Evolutionary conservation across 2,797 vertebrate species (phyloP), one percentile per base, ranked within the genome.

Genomic region (Gadopsis bispinosus): DNA sequence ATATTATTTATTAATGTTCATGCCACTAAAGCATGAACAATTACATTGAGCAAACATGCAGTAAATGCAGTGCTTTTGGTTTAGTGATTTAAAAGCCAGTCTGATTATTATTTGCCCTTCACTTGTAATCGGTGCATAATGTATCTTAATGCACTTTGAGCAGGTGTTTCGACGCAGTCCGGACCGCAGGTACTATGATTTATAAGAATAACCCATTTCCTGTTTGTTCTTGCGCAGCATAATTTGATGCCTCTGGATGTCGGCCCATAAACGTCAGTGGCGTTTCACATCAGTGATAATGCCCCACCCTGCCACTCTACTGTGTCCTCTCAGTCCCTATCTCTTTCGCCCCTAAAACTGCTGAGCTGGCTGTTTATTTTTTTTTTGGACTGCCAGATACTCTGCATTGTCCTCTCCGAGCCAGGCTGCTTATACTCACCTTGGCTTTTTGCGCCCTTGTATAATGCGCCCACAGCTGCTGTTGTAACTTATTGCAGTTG

Each of bases 351-450:
- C 75, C 77, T 54, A 55, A 80, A 86, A 56, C 70, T 72, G 91
- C 89, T 90, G 88, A 89, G 55, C 45, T 17, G 51, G 73, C 45
- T 33, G 20, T 9, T 84, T 86, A 84, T 60, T 9, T 51, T 12
- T 86, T 85, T 60, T 11, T 51, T 12, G 64, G 74, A 70, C 80
- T 17, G 69, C 69, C 76, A 69, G 73, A 79, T 74, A 54, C 62
- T 60, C 78, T 63, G 87, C 78, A 83, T 88, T 88, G 83, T 92
- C 69, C 73, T 19, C 16, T 77, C 76, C 14, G 79, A 87, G 83
- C 86, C 73, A 58, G 64, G 69, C 65, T 50, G 80, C 70, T 70
- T 77, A 39, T 75, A 75, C 66, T 88, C 86, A 86, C 82, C 83
- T 87, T 88, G 84, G 3, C 62, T 85, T 81, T 85, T 66, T 65